phyloP scores from a whole-genome alignment of 2,888 invertebrate genomes.

The Eledona agricola region DNA sequence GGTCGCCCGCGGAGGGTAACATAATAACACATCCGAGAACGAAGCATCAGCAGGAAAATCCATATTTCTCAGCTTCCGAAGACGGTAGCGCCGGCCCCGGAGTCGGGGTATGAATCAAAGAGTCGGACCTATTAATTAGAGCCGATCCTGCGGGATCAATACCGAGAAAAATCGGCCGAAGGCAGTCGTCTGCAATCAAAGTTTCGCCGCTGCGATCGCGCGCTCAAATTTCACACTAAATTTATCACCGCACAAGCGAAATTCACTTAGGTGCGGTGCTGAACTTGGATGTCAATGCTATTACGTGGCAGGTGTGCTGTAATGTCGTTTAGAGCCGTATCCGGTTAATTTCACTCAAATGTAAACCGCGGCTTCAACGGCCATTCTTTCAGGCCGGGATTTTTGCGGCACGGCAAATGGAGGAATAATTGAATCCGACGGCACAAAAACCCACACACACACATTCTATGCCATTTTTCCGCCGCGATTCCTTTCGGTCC shows the following conservation, averaged over 20 bases:
- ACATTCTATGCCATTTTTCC: too few species aligned
- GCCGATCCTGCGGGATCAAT: slow-evolving; percentile 11
- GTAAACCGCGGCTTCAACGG: slow-evolving; percentile 6
- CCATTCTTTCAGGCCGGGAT: too few species aligned
- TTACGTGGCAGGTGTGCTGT: slow-evolving; percentile 48
- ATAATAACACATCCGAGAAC: slow-evolving; percentile 42
- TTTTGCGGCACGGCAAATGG: too few species aligned
- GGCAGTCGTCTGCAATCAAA: slow-evolving; percentile 1
- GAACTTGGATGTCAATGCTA: slow-evolving; percentile 48
- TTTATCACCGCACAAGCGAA: slow-evolving; percentile 40
- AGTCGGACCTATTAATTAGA: slow-evolving; percentile 27
- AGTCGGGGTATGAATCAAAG: slow-evolving; percentile 29
- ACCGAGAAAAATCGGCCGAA: slow-evolving; percentile 5
- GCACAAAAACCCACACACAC: too few species aligned
- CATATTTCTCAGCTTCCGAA: slow-evolving; percentile 40
- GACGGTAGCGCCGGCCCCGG: slow-evolving; percentile 25
- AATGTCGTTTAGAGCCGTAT: slow-evolving; percentile 40
- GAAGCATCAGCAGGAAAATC: slow-evolving; percentile 44
- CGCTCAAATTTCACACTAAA: slow-evolving; percentile 43
- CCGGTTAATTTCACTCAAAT: slow-evolving; percentile 42
- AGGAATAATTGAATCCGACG: too few species aligned
- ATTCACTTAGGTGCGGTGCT: slow-evolving; percentile 46
- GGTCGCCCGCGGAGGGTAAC: slow-evolving; percentile 30
- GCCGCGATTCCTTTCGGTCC: too few species aligned
- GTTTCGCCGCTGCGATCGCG: slow-evolving; percentile 1